These are phyloP conservation scores for Ammospiza nelsoni DNA, from an alignment of 2,113 vertebrate genomes.

Conservation along the genomic window DNA sequence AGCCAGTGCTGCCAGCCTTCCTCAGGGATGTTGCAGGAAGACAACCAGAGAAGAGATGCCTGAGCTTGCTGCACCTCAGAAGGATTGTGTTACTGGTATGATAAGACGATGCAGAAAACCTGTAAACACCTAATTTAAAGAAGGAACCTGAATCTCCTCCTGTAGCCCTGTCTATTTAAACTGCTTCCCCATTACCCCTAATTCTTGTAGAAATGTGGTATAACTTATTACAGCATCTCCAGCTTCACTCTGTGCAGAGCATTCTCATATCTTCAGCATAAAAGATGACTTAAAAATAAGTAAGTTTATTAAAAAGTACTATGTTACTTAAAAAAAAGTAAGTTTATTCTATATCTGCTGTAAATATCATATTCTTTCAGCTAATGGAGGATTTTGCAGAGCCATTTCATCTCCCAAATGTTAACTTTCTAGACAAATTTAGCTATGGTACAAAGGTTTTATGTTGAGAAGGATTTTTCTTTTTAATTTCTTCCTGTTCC, in stretches of 20 bases:
- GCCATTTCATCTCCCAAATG: constrained; percentile 6
- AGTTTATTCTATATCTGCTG: constrained; percentile 1
- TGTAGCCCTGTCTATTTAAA: neutral
- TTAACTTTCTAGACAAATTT: constrained; percentile 33
- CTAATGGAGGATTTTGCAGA: constrained; percentile 1
- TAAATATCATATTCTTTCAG: constrained; percentile 26
- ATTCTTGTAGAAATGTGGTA: neutral
- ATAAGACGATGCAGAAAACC: neutral
- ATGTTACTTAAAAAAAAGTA: neutral
- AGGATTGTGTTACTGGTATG: neutral
- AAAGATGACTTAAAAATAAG: constrained; percentile 18
- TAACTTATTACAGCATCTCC: neutral
- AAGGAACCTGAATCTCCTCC: neutral
- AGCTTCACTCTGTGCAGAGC: neutral
- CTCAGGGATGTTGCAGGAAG: neutral
- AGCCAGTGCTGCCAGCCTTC: neutral
- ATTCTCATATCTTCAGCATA: neutral
- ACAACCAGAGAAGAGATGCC: neutral
- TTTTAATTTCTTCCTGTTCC: neutral
- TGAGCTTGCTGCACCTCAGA: accelerated
- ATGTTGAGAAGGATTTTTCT: neutral
- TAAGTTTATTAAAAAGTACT: no score
- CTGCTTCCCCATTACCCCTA: neutral
- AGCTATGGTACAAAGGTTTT: constrained; percentile 8
- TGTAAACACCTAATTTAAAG: neutral